Evolutionary conservation across 2,888 invertebrate species (phyloP), one percentile per base, ranked within the genome.

Genomic region (Diplolepis rosae): DNA sequence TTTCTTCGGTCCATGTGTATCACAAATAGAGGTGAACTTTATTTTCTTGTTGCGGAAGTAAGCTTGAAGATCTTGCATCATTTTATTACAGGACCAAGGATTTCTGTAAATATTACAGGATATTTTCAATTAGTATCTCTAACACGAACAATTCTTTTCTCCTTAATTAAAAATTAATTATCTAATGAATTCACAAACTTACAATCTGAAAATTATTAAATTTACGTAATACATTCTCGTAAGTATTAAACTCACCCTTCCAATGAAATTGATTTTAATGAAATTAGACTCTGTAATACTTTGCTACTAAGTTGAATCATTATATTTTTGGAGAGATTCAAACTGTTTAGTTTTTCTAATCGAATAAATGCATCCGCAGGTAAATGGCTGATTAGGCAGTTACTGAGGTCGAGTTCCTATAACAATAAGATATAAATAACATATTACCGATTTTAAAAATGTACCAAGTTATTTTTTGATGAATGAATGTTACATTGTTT

Each of bases 81-180:
- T 32, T 3, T 71, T 73, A 66, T 86, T 79, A 77, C 88, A 88
- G 4, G 78, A 77, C 86, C 86, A 88, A 1, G 80, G 82, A 73
- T 88, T 88, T 65, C 88, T 88, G 76, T 15, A 80, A 80, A 45
- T n/a, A n/a, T n/a, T n/a, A n/a, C n/a, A n/a, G n/a, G n/a, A n/a
- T n/a, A n/a, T n/a, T n/a, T n/a, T n/a, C n/a, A n/a, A n/a, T n/a
- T n/a, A n/a, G n/a, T n/a, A n/a, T n/a, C n/a, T n/a, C n/a, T n/a
- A n/a, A n/a, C n/a, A n/a, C n/a, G n/a, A n/a, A n/a, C n/a, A n/a
- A n/a, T n/a, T n/a, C n/a, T n/a, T n/a, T n/a, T n/a, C n/a, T n/a
- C n/a, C n/a, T n/a, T n/a, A n/a, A n/a, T n/a, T n/a, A n/a, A n/a
- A n/a, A n/a, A n/a, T n/a, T n/a, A n/a, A n/a, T n/a, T n/a, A n/a